Evolutionary conservation across 2,113 vertebrate genomes (phyloP).

Genomic region (Stictonetta naevosa): DNA sequence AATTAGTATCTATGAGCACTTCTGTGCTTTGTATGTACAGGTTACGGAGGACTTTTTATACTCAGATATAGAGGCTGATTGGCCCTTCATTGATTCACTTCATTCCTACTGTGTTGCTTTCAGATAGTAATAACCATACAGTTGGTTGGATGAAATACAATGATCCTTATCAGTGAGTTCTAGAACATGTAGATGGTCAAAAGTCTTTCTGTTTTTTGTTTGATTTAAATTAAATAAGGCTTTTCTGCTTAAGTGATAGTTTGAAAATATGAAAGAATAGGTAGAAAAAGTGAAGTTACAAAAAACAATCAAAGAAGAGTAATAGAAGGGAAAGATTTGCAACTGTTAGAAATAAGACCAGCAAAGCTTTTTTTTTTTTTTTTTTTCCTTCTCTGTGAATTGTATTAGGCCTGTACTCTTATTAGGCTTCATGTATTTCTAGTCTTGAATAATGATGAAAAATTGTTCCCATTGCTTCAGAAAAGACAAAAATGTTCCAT

Average conservation of each 20-base stretch:
- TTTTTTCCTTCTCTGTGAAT: neutral
- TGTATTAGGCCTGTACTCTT: neutral
- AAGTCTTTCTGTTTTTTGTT: neutral
- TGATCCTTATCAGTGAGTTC: neutral
- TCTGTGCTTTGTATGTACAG: neutral
- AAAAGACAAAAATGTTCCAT: constrained; percentile 17
- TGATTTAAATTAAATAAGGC: neutral
- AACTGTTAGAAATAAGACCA: neutral
- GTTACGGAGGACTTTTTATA: neutral
- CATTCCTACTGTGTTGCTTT: neutral
- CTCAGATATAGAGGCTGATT: neutral
- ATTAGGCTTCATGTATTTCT: neutral
- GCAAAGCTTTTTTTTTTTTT: neutral
- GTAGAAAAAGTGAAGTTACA: neutral
- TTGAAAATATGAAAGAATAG: neutral
- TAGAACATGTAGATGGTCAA: neutral
- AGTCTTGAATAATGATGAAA: neutral
- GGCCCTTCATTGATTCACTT: neutral
- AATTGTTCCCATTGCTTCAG: neutral
- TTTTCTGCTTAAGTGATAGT: neutral
- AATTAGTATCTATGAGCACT: neutral
- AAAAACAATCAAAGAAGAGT: neutral
- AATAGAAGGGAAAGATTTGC: neutral
- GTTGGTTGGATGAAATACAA: neutral
- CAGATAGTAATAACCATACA: neutral